phyloP scores from a whole-genome alignment of 2,113 vertebrate species.

The Notarius lentiginosus region DNA sequence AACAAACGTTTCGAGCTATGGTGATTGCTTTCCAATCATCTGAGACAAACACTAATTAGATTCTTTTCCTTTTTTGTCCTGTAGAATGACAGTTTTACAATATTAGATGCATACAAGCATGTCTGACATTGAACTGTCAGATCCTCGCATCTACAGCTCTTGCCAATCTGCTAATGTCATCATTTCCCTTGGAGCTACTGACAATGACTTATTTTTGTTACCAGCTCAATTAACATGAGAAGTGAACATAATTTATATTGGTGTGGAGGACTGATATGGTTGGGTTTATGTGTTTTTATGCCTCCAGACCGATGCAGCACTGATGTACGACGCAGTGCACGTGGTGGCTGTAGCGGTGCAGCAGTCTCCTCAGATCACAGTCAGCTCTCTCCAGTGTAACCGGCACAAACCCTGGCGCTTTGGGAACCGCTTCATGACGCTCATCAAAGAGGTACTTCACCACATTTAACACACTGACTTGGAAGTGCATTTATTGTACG shows the following conservation, averaged over 20 bases:
- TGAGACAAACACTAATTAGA: conserved; percentile 74
- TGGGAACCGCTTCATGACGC: conserved; percentile 92
- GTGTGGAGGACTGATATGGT: conserved; percentile 9
- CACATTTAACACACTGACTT: neutral
- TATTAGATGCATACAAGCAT: conserved; percentile 54
- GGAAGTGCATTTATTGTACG: neutral
- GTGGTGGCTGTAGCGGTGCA: conserved; percentile 96
- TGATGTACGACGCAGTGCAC: conserved; percentile 97
- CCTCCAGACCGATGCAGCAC: conserved; percentile 91
- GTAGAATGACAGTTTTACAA: conserved; percentile 61
- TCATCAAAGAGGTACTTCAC: conserved; percentile 91
- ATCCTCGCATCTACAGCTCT: conserved; percentile 34
- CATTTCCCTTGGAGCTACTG: conserved; percentile 18
- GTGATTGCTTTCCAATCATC: conserved; percentile 79
- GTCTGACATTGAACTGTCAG: conserved; percentile 60
- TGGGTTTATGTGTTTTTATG: conserved; percentile 19
- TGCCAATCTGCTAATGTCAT: conserved; percentile 35
- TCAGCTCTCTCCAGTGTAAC: conserved; percentile 97
- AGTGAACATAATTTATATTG: neutral
- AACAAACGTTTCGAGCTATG: conserved; percentile 65
- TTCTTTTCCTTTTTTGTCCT: conserved; percentile 57
- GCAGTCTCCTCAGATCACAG: conserved; percentile 97
- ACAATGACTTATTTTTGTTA: conserved; percentile 8
- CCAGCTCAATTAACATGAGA: conserved; percentile 11
- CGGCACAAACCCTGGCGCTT: conserved; percentile 98